Conservation (phyloP, 2,888 invertebrate genomes). For the Baronia brevicornis region DNA sequence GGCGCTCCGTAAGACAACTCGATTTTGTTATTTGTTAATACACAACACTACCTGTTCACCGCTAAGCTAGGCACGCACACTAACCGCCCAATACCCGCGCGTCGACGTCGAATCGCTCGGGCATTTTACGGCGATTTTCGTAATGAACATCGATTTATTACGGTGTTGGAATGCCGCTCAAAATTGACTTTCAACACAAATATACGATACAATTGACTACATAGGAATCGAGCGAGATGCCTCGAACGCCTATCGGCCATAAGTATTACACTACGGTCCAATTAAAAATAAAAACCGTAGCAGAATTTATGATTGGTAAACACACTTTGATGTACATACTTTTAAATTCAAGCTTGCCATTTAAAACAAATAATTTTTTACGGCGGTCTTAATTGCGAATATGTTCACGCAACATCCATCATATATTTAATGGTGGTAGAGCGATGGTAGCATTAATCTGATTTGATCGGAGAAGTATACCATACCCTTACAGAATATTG, state of each 20-base stretch:
- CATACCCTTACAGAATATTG: too few species aligned
- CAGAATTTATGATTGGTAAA: slow-evolving; percentile 37
- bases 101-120: slow-evolving; percentile 56
- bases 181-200: slow-evolving; percentile 54
- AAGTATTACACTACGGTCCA: slow-evolving; percentile 30
- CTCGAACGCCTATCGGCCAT: slow-evolving; percentile 34
- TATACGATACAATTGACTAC: slow-evolving; percentile 53
- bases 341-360: slow-evolving; percentile 22
- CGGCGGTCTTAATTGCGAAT: slow-evolving; percentile 10
- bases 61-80: slow-evolving; percentile 30
- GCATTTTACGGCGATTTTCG: slow-evolving; percentile 69
- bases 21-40: slow-evolving; percentile 75
- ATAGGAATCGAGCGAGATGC: slow-evolving; percentile 40
- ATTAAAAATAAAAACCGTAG: slow-evolving; percentile 48
- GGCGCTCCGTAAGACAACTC: slow-evolving; percentile 68
- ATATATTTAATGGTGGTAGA: too few species aligned
- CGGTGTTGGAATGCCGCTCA: slow-evolving; percentile 49
- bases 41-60: slow-evolving; percentile 69
- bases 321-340: slow-evolving; percentile 24
- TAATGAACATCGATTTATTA: slow-evolving; percentile 70
- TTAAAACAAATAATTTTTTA: slow-evolving; percentile 42
- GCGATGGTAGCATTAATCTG: too few species aligned
- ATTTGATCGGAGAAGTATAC: too few species aligned
- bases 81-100: slow-evolving; percentile 24
- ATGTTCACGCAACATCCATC: background rate